phyloP scores from a whole-genome alignment of 2,113 vertebrate genomes.

The Crotalus horridus region DNA sequence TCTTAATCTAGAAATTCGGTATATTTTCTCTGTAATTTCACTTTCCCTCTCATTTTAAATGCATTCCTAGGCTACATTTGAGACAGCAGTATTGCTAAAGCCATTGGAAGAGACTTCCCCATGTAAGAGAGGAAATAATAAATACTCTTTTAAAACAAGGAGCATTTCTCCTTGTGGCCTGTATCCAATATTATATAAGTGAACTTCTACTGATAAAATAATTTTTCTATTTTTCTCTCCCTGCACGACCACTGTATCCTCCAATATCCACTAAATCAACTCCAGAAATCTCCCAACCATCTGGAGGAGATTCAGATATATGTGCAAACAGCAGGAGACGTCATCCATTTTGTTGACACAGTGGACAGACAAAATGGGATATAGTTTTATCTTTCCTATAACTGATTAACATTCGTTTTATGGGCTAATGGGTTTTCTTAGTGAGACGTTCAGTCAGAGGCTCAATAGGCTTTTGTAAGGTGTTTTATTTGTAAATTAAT shows the following conservation, averaged over 20 bases:
- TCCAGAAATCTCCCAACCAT: neutral
- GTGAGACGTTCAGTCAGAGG: neutral
- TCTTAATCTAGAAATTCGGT: neutral
- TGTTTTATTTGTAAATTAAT: neutral
- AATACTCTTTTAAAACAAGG: neutral
- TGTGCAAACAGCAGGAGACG: neutral
- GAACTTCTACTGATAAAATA: neutral
- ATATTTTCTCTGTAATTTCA: neutral
- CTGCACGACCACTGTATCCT: neutral
- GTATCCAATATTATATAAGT: neutral
- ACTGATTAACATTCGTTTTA: conserved; percentile 9
- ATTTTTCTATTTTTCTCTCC: neutral
- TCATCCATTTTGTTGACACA: neutral
- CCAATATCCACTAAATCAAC: neutral
- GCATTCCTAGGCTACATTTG: neutral
- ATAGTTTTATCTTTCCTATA: neutral
- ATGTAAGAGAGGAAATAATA: neutral
- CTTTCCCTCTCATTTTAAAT: neutral
- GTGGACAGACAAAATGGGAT: neutral
- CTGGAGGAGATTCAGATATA: neutral
- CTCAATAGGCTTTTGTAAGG: neutral
- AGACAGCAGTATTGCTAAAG: neutral
- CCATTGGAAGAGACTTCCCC: neutral
- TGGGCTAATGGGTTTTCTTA: neutral
- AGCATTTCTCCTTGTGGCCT: neutral